A percentile compares a stretch with the other conserved stretches of the same genome.
These are phyloP conservation scores for Gymnarchus niloticus DNA, from an alignment of 2,113 vertebrate species.

Conservation along the genomic window DNA sequence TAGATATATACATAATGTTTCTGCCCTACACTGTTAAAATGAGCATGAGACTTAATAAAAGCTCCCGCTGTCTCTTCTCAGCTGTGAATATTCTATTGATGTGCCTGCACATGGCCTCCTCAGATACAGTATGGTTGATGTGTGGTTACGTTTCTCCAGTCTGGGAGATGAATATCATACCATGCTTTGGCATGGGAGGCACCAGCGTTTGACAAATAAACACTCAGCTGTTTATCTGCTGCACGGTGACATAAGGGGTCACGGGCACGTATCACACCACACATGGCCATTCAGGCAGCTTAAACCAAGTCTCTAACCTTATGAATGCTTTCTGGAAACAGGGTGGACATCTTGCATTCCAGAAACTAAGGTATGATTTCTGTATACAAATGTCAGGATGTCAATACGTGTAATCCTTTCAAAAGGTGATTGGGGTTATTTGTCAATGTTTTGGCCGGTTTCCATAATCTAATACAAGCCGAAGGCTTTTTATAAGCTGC, in stretches of 20 bases:
- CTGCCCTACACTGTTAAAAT: neutral
- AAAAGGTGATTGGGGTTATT: conserved; percentile 63
- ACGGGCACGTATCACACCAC: neutral
- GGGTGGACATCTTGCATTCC: conserved; percentile 30
- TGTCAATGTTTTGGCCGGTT: conserved; percentile 53
- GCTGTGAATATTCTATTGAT: neutral
- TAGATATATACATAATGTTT: no score
- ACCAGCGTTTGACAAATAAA: neutral
- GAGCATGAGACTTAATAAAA: neutral
- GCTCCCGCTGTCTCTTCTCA: neutral
- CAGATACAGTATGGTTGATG: no score
- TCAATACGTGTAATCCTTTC: conserved; percentile 69
- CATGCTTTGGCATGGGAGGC: neutral
- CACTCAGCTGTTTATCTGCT: neutral
- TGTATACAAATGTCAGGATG: conserved; percentile 66
- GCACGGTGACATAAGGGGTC: neutral
- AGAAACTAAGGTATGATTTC: conserved; percentile 62
- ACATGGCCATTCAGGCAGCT: neutral
- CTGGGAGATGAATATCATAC: neutral
- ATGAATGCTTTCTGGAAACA: conserved; percentile 29
- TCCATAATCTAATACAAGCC: conserved; percentile 58
- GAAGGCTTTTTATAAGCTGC: conserved; percentile 63
- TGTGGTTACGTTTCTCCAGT: neutral
- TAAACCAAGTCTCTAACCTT: neutral
- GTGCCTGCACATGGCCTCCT: neutral